Evolutionary conservation across 2,797 vertebrate genomes (phyloP), one percentile per base, ranked within the genome.

Genomic region (Lepidocolaptes lacrymiger): DNA sequence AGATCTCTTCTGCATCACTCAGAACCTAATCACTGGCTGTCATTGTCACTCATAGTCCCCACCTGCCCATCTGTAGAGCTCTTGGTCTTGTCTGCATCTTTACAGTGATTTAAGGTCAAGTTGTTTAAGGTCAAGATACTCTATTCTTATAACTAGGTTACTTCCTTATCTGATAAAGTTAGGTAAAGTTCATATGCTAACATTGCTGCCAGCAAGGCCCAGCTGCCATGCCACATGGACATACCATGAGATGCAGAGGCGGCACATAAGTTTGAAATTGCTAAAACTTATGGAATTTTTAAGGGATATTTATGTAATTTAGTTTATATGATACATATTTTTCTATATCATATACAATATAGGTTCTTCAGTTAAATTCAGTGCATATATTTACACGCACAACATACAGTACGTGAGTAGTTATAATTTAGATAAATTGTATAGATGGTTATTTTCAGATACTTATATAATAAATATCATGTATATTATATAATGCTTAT

Each of bases 181-280:
- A 63, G 37, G 26, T 37, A 28, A 78, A 78, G 23, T 28, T 84
- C 27, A 10, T 43, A 36, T 37, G 19, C 9, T 80, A 59, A 63
- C 21, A 34, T 36, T 39, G 21, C 28, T 69, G 55, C 15, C 37
- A 73, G 16, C 2, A 0, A 87, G 27, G 19, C 30, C 51, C 46
- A 69, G 27, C n/a, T 93, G 56, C 27, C 46, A 16, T 9, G 21
- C 6, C 41, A 32, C 22, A 16, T 18, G 24, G 24, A 55, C 4
- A 41, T 55, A 54, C 23, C 26, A 13, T 6, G 13, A 41, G 21
- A 61, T 14, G 7, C 0, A 0, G 3, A 15, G 5, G 5, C 0
- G 1, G 14, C 12, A 69, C 6, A 1, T 28, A 58, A 49, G 4
- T 73, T 19, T 77, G 44, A 76, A 49, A 55, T 10, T 12, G 18